phyloP scores from a whole-genome alignment of 1,140 invertebrate species.

The Calephelis virginiensis region DNA sequence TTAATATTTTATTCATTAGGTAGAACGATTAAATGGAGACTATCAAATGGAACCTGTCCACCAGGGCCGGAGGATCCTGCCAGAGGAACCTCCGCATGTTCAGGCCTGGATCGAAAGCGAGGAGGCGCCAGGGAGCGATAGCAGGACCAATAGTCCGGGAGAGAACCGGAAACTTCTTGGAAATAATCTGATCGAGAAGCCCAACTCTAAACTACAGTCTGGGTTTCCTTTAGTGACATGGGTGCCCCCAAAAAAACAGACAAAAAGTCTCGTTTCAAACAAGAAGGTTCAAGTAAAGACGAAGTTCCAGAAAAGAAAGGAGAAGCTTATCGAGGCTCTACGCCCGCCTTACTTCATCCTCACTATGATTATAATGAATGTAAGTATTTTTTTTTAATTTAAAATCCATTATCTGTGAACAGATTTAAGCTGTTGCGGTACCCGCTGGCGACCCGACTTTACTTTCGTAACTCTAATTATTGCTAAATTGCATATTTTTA shows the following conservation, averaged over 20 bases:
- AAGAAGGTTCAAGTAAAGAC: constrained; percentile 39
- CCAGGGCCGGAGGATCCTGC: constrained; percentile 48
- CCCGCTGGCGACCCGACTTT: no score
- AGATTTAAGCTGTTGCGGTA: no score
- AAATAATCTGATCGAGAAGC: constrained; percentile 27
- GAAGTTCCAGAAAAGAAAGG: constrained; percentile 57
- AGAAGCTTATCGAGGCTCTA: constrained; percentile 47
- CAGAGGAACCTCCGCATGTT: constrained; percentile 37
- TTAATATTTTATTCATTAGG: constrained; percentile 24
- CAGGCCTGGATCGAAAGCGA: constrained; percentile 58
- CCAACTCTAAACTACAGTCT: constrained; percentile 44
- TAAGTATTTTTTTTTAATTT: constrained; percentile 42
- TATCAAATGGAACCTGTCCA: constrained; percentile 39
- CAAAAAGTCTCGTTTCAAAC: constrained; percentile 23
- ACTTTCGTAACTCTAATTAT: no score
- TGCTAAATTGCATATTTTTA: no score
- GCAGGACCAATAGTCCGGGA: constrained; percentile 49
- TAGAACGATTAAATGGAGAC: constrained; percentile 40
- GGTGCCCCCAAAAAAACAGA: constrained; percentile 23
- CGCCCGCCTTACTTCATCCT: constrained; percentile 64
- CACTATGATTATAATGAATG: constrained; percentile 55
- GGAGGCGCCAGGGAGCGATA: constrained; percentile 37
- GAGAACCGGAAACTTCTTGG: constrained; percentile 51
- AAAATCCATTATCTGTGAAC: no score
- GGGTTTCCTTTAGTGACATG: constrained; percentile 51